A percentile compares a stretch with the other conserved stretches of the same genome.
phyloP scores from a whole-genome alignment of 2,797 vertebrate species.

The Limosa lapponica region DNA sequence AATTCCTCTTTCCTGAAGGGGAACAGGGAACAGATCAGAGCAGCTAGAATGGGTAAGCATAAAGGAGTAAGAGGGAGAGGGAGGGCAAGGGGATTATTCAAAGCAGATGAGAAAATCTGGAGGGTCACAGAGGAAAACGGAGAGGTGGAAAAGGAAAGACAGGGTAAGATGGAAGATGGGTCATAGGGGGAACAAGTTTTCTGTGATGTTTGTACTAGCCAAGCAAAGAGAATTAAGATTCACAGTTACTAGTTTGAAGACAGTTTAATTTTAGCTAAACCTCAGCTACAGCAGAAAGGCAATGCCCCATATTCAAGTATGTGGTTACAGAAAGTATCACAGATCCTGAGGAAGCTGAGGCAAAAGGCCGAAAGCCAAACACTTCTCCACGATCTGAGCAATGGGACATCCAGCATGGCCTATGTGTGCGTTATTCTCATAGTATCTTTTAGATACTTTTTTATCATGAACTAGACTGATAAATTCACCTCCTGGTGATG shows the following conservation, averaged over 20 bases:
- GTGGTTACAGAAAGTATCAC: constrained; percentile 37
- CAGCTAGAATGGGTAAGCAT: accelerated
- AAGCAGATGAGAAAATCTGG: not conserved
- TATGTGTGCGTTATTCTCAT: not conserved
- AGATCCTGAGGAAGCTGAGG: not conserved
- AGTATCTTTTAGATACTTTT: not conserved
- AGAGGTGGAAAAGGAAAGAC: not conserved
- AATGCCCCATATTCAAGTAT: not conserved
- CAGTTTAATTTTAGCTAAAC: constrained; percentile 25
- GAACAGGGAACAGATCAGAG: accelerated
- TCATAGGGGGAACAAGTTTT: not conserved
- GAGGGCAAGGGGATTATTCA: not conserved
- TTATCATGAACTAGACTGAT: not conserved
- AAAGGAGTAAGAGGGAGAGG: accelerated
- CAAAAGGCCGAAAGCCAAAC: constrained; percentile 26
- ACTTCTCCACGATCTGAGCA: not conserved
- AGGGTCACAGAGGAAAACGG: not conserved
- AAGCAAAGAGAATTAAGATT: not conserved
- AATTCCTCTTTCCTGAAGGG: not conserved
- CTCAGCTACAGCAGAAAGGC: not conserved
- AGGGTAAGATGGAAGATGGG: not conserved
- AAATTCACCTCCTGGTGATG: not conserved
- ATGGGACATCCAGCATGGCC: not conserved
- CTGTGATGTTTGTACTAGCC: not conserved
- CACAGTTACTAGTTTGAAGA: not conserved